phyloP scores from a whole-genome alignment of 2,888 invertebrate genomes.

The Latheticus oryzae region DNA sequence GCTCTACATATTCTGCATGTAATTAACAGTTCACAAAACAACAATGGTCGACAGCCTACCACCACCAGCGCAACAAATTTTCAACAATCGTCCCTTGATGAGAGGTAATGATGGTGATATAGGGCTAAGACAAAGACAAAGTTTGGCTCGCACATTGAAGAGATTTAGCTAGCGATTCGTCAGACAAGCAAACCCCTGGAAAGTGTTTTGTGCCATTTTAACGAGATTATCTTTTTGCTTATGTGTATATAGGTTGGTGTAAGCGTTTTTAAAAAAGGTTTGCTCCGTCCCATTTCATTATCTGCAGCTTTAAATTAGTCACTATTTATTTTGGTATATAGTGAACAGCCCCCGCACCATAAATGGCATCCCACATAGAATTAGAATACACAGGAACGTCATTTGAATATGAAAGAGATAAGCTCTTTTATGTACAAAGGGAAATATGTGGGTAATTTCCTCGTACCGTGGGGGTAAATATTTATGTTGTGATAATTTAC shows the following conservation, averaged over 20 bases:
- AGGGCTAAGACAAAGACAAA: conserved; percentile 29
- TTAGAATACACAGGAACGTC: conserved; percentile 38
- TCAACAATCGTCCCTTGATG: conserved; percentile 37
- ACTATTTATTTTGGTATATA: conserved; percentile 37
- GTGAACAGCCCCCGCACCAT: conserved; percentile 18
- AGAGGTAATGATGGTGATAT: conserved; percentile 34
- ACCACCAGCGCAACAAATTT: conserved; percentile 20
- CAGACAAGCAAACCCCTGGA: conserved; percentile 50
- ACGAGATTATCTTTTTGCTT: conserved; percentile 52
- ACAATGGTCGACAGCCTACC: conserved; percentile 5
- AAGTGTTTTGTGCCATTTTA: conserved; percentile 54
- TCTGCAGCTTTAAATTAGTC: conserved; percentile 38
- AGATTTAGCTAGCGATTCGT: conserved; percentile 47
- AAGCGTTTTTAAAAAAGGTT: conserved; percentile 24
- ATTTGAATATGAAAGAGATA: conserved; percentile 45
- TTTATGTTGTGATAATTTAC: conserved; percentile 43
- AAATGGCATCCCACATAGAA: conserved; percentile 36
- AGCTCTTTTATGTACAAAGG: conserved; percentile 40
- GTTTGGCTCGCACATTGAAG: conserved; percentile 9
- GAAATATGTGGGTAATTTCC: conserved; percentile 43
- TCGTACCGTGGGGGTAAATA: conserved; percentile 39
- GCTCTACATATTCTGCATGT: conserved; percentile 13
- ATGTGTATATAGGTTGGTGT: conserved; percentile 12
- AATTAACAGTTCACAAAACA: conserved; percentile 27
- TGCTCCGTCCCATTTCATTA: conserved; percentile 25